A percentile compares a stretch with the other conserved stretches of the same genome.
Evolutionary conservation across 2,113 vertebrate genomes (phyloP).

Genomic region (Macaca nemestrina): DNA sequence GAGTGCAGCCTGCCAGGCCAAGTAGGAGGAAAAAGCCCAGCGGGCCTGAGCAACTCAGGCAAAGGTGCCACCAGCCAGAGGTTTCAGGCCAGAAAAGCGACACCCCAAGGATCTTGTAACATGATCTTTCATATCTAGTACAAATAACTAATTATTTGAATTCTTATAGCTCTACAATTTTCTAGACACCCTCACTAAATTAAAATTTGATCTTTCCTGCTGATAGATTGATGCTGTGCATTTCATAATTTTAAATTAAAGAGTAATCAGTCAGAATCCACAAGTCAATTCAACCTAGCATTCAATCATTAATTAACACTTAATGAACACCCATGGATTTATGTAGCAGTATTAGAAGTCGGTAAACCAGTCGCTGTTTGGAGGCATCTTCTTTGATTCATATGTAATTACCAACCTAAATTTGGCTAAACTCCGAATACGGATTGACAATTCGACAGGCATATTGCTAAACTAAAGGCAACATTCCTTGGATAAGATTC

Average conservation of each 20-base stretch:
- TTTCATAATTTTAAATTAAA: conserved; percentile 51
- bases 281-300: conserved; percentile 30
- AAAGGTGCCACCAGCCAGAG: too few relatives aligned
- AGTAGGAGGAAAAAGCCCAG: too few relatives aligned
- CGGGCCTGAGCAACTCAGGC: too few relatives aligned
- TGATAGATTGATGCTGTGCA: conserved; percentile 36
- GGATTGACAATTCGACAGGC: neutral
- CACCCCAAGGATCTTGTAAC: too few relatives aligned
- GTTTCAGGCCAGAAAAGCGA: too few relatives aligned
- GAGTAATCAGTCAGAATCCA: neutral
- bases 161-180: conserved; percentile 21
- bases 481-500: neutral
- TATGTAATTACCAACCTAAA: neutral
- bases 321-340: neutral
- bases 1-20: too few relatives aligned
- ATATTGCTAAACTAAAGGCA: neutral
- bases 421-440: neutral
- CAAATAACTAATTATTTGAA: conserved; percentile 43
- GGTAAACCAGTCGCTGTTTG: neutral
- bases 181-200: conserved; percentile 8
- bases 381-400: neutral
- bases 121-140: neutral
- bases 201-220: conserved; percentile 27
- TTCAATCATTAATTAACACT: conserved; percentile 31
- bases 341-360: neutral